Base-by-base conservation (phyloP, 2,888 invertebrate genomes). In the Lobophora halterata region DNA sequence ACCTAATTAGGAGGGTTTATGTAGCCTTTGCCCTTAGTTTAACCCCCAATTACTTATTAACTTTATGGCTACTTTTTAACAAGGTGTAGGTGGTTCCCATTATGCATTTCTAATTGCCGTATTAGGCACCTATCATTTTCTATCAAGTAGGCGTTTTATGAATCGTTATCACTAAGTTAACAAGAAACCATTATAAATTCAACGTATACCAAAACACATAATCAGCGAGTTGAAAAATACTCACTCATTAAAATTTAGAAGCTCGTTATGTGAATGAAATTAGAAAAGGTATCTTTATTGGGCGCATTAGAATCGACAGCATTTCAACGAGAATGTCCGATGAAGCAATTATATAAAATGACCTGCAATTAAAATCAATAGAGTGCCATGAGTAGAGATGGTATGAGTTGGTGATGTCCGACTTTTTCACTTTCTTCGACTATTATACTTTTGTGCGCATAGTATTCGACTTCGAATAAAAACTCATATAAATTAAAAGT, bases 301-400 rank as follows among this genome's bases (percentile, higher is more conserved):
- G 66, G 47, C 61, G 64, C 73, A 74, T 78, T 76, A 76, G 70
- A 67, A 78, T 74, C 71, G 73, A 75, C 73, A 71, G 68, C 63
- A 71, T 69, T 74, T 78, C 66, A 64, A 73, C 65, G 70, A 68
- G 79, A 80, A 79, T 79, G 78, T 74, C 68, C 63, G 70, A 82
- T 81, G 69, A 73, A 80, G 80, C 76, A 76, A 81, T 85, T 79
- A 79, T 73, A 79, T 80, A 68, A n/a, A 79, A 81, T 78, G 70
- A 69, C 38, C 65, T 56, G 73, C 73, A 82, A 86, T 86, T 82
- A 85, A 79, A 83, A 67, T 65, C 69, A 75, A 79, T 78, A 65
- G 69, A 78, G 73, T 74, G 73, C 71, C 71, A 73, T 72, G 37
- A 26, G 43, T 37, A 34, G 37, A 73, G 43, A 18, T 10, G 33